Evolutionary conservation across 2,113 vertebrate genomes (phyloP).

Genomic region (Rafetus swinhoei): DNA sequence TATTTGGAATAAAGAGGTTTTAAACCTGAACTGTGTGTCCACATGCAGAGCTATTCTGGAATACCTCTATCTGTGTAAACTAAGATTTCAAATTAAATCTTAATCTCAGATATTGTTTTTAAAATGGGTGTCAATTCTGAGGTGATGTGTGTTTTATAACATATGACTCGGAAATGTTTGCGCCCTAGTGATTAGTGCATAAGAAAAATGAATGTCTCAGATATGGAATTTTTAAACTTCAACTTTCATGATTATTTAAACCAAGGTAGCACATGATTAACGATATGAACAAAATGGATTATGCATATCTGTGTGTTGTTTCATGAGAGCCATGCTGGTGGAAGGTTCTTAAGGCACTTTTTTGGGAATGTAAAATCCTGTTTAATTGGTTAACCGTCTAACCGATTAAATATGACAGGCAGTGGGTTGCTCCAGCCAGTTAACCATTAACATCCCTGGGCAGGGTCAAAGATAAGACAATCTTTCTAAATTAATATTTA

Average conservation of each 20-base stretch:
- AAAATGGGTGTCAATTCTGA: background rate
- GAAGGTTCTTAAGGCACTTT: background rate
- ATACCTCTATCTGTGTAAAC: background rate
- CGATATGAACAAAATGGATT: background rate
- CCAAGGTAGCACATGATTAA: background rate
- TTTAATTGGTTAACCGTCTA: no score
- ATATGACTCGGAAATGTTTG: background rate
- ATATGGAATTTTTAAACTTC: background rate
- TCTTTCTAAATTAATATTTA: background rate
- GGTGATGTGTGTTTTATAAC: background rate
- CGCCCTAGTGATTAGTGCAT: background rate
- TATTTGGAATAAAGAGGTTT: background rate
- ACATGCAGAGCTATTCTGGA: background rate
- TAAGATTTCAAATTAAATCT: background rate
- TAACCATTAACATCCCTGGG: no score
- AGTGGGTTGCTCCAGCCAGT: no score
- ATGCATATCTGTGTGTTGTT: background rate
- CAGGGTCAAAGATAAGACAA: background rate
- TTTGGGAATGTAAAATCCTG: no score
- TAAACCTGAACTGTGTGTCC: background rate
- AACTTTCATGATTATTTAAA: background rate
- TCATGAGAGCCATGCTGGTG: background rate
- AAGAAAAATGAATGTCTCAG: background rate
- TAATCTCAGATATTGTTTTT: background rate
- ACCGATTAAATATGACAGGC: no score